phyloP scores from a whole-genome alignment of 2,113 vertebrate species.

The Gymnogyps californianus region DNA sequence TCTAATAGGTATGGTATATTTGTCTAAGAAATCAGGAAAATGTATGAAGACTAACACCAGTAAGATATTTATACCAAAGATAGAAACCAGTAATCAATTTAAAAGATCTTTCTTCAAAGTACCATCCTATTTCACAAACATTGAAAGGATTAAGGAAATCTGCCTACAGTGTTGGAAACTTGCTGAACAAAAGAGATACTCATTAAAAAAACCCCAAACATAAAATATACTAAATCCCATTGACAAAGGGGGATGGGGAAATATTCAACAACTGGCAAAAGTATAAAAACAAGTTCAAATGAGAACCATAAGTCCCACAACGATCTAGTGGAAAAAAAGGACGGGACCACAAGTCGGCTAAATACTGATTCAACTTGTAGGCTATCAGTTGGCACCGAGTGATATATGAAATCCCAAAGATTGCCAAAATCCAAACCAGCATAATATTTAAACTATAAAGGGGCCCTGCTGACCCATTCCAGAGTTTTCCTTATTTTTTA shows the following conservation, averaged over 20 bases:
- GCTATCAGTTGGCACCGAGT: slow-evolving; percentile 32
- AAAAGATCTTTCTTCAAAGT: neutral
- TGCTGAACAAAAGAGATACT: slow-evolving; percentile 5
- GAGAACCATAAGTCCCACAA: slow-evolving; percentile 33
- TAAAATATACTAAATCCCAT: slow-evolving; percentile 11
- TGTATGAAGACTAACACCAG: neutral
- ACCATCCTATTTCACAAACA: neutral
- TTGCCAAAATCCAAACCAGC: slow-evolving; percentile 31
- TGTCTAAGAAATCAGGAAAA: neutral
- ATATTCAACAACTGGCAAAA: slow-evolving; percentile 42
- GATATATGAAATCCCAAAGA: slow-evolving; percentile 14
- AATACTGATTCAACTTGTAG: neutral
- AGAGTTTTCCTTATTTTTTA: slow-evolving; percentile 40
- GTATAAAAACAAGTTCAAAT: slow-evolving; percentile 43
- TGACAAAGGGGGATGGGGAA: neutral
- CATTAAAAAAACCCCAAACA: neutral
- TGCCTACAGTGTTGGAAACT: slow-evolving; percentile 1
- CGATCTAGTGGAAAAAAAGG: neutral
- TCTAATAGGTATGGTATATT: neutral
- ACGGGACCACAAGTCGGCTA: neutral
- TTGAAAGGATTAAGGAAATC: neutral
- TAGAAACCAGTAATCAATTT: neutral
- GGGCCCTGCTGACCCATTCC: slow-evolving; percentile 9
- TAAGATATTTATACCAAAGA: neutral
- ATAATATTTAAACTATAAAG: slow-evolving; percentile 49